These are phyloP conservation scores for Equus przewalskii DNA, from an alignment of 2,113 vertebrate species.

Conservation along the genomic window DNA sequence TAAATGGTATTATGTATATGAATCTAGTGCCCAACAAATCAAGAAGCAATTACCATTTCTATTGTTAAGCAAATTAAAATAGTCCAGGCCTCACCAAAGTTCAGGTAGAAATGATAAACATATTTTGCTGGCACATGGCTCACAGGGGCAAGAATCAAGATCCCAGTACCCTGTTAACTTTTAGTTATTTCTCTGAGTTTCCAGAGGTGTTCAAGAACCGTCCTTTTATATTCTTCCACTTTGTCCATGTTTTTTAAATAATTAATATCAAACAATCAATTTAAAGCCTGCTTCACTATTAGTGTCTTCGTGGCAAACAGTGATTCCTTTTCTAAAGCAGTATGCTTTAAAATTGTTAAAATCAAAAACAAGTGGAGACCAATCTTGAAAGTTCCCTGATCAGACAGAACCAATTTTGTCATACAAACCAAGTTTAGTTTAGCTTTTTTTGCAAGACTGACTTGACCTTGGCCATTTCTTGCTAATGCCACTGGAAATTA, in stretches of 20 bases:
- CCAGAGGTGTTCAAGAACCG: not conserved
- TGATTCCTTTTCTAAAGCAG: not conserved
- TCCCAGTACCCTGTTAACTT: not conserved
- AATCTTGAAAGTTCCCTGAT: too few relatives aligned
- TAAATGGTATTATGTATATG: not conserved
- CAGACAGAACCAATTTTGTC: too few relatives aligned
- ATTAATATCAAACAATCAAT: not conserved
- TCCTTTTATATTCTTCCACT: not conserved
- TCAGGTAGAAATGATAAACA: not conserved
- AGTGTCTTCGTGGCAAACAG: not conserved
- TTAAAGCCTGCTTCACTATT: not conserved
- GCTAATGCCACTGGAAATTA: too few relatives aligned
- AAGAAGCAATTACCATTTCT: conserved; percentile 7
- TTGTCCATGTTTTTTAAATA: not conserved
- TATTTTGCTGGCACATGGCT: not conserved
- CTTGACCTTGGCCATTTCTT: too few relatives aligned
- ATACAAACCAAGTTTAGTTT: too few relatives aligned
- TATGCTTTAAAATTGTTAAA: not conserved
- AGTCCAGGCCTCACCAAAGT: not conserved
- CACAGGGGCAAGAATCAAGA: not conserved
- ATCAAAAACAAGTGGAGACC: too few relatives aligned
- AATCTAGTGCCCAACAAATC: not conserved
- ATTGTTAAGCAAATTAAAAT: not conserved
- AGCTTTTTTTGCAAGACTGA: too few relatives aligned
- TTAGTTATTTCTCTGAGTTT: conserved; percentile 17